Conservation (phyloP, 2,797 vertebrate genomes). For the Mustela erminea region DNA sequence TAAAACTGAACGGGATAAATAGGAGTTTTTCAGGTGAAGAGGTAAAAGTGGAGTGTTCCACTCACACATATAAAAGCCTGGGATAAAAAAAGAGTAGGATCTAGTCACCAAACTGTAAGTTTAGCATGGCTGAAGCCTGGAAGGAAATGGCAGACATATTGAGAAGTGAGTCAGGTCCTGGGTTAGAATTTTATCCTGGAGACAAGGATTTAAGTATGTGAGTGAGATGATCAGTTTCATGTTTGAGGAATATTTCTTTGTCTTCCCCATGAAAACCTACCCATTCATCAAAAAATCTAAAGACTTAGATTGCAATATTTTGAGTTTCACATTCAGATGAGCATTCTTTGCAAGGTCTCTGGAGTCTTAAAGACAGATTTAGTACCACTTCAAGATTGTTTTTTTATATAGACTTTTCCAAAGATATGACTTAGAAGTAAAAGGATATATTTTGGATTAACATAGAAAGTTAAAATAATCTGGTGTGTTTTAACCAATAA, state of each 20-base stretch:
- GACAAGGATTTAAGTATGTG: not conserved
- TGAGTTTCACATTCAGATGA: not conserved
- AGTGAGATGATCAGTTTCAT: not conserved
- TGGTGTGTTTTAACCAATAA: not conserved
- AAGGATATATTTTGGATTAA: not conserved
- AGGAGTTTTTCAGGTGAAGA: not conserved
- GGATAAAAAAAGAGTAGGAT: not conserved
- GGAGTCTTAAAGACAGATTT: not conserved
- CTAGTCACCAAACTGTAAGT: not conserved
- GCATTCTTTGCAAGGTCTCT: not conserved
- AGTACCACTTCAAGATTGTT: not conserved
- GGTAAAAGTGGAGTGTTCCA: not conserved
- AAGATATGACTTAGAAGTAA: not conserved
- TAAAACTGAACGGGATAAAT: not conserved
- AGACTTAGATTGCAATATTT: not conserved
- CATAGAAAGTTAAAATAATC: not conserved
- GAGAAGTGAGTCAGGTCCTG: not conserved
- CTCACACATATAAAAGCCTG: not conserved
- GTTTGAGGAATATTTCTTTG: not conserved
- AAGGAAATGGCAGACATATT: not conserved
- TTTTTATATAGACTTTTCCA: not conserved
- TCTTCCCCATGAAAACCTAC: not conserved
- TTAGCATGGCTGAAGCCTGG: not conserved
- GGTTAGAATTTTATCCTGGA: not conserved
- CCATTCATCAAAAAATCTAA: slow-evolving; percentile 16